These are phyloP conservation scores for Puffinus mauretanicus DNA, from an alignment of 2,113 vertebrate species.

Conservation along the genomic window DNA sequence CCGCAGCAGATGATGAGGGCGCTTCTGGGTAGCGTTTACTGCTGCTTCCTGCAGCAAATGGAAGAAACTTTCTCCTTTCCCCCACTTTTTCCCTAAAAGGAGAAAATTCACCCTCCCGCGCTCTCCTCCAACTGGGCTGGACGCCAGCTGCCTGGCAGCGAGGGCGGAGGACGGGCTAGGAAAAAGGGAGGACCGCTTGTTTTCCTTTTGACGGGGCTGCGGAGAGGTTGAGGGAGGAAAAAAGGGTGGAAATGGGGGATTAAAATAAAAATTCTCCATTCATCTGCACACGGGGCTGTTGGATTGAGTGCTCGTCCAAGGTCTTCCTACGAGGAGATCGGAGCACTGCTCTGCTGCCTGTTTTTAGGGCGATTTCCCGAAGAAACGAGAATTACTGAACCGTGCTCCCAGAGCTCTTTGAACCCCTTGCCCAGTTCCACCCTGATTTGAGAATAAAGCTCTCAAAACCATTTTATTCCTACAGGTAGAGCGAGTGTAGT, in stretches of 20 bases:
- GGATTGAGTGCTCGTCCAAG: fast-evolving
- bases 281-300: fast-evolving
- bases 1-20: fast-evolving
- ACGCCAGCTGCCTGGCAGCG: too few species aligned
- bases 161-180: fast-evolving
- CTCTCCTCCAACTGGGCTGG: background rate
- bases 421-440: background rate
- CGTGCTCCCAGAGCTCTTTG: background rate
- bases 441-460: fast-evolving
- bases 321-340: fast-evolving
- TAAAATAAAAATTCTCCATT: background rate
- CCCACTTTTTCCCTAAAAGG: background rate
- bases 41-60: background rate
- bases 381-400: fast-evolving
- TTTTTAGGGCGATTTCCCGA: background rate
- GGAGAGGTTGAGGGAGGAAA: background rate
- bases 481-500: fast-evolving
- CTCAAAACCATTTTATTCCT: fast-evolving
- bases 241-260: background rate
- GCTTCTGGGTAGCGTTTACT: fast-evolving
- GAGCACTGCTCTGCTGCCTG: fast-evolving
- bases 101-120: background rate
- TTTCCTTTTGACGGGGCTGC: fast-evolving
- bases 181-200: fast-evolving
- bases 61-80: background rate